phyloP scores from a whole-genome alignment of 2,113 vertebrate genomes.

The Thryonomys swinderianus region DNA sequence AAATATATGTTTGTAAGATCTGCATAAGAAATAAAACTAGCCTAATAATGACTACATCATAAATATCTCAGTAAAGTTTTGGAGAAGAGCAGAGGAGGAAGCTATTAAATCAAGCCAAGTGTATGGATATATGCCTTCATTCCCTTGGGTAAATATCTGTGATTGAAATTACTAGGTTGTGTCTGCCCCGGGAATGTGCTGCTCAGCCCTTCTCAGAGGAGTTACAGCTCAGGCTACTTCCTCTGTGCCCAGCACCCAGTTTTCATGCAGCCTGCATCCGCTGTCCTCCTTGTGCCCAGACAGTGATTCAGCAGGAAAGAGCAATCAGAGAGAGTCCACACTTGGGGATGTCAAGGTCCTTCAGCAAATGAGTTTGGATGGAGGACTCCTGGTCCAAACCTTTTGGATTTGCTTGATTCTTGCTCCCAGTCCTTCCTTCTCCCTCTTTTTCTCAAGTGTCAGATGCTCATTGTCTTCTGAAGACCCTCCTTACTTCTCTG shows the following conservation, averaged over 20 bases:
- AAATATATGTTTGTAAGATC: not conserved
- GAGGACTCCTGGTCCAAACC: not conserved
- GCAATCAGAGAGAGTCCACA: fast-evolving
- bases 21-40: not conserved
- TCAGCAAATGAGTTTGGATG: not conserved
- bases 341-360: not conserved
- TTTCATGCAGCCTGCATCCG: not conserved
- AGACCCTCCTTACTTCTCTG: not conserved
- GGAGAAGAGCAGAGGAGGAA: not conserved
- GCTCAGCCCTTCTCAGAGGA: not conserved
- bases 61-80: not conserved
- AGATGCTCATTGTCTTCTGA: not conserved
- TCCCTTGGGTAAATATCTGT: not conserved
- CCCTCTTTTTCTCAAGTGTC: not conserved
- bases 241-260: not conserved
- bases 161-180: not conserved
- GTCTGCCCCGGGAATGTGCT: not conserved
- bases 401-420: not conserved
- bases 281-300: not conserved
- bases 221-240: not conserved
- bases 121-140: not conserved
- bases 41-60: not conserved
- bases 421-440: not conserved
- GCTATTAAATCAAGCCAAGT: not conserved
- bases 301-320: not conserved